These are phyloP conservation scores for Galleria mellonella DNA, from an alignment of 1,140 invertebrate species.

Conservation along the genomic window DNA sequence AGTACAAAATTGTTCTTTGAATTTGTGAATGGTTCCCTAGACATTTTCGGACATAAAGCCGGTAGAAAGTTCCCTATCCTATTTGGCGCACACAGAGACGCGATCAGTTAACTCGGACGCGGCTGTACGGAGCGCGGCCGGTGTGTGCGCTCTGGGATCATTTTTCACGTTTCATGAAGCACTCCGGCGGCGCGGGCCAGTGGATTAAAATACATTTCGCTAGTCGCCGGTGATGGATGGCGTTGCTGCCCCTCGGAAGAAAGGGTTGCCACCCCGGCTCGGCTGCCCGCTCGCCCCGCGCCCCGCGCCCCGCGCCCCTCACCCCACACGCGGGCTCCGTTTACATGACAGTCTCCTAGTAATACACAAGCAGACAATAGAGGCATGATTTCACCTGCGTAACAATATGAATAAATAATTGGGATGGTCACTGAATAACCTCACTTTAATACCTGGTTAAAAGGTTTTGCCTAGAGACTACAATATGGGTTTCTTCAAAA, in stretches of 20 bases:
- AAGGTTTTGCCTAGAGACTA: background rate
- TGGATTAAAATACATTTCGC: slow-evolving; percentile 73
- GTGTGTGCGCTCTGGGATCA: slow-evolving; percentile 35
- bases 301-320: slow-evolving; percentile 1
- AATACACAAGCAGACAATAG: slow-evolving; percentile 27
- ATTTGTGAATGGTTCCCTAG: too few relatives aligned
- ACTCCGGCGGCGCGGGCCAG: slow-evolving; percentile 39
- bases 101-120: too few relatives aligned
- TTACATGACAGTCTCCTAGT: slow-evolving; percentile 5
- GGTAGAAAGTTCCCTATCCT: too few relatives aligned
- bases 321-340: slow-evolving; percentile 9
- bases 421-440: background rate
- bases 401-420: slow-evolving; percentile 29
- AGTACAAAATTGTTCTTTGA: too few relatives aligned
- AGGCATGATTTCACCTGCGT: slow-evolving; percentile 14
- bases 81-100: too few relatives aligned
- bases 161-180: slow-evolving; percentile 72
- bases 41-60: too few relatives aligned
- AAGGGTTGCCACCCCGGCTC: slow-evolving; percentile 43
- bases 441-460: background rate
- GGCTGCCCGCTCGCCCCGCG: slow-evolving; percentile 3
- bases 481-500: too few relatives aligned
- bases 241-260: slow-evolving; percentile 21
- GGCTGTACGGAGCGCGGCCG: too few relatives aligned
- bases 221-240: slow-evolving; percentile 59